Evolutionary conservation across 2,888 invertebrate species (phyloP).

Genomic region (Agrilus biguttatus): DNA sequence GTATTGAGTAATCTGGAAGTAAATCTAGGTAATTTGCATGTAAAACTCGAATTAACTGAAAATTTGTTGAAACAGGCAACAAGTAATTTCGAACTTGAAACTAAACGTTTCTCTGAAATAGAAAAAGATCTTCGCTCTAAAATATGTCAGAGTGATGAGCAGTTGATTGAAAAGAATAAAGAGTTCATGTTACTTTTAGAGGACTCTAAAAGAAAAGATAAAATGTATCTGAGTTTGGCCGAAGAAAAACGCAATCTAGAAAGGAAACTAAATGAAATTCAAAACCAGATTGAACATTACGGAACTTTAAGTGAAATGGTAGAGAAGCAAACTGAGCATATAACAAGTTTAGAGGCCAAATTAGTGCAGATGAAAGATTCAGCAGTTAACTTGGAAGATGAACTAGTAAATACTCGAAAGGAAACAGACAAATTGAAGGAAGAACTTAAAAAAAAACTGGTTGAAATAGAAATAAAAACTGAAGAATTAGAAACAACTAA

Average conservation of each 20-base stretch:
- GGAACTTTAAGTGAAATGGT: slow-evolving; percentile 37
- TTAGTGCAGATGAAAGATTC: slow-evolving; percentile 18
- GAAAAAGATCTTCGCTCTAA: slow-evolving; percentile 38
- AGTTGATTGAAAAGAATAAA: slow-evolving; percentile 38
- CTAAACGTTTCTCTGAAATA: slow-evolving; percentile 36
- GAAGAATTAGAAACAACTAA: slow-evolving; percentile 9
- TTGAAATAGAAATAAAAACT: slow-evolving; percentile 30
- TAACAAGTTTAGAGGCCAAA: slow-evolving; percentile 33
- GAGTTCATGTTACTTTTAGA: slow-evolving; percentile 39
- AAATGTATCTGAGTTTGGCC: slow-evolving; percentile 41
- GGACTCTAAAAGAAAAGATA: slow-evolving; percentile 40
- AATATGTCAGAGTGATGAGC: slow-evolving; percentile 40
- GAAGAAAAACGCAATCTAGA: slow-evolving; percentile 42
- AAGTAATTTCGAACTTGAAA: slow-evolving; percentile 34
- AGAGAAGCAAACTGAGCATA: slow-evolving; percentile 36
- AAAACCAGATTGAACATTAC: slow-evolving; percentile 34
- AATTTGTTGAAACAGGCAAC: slow-evolving; percentile 36
- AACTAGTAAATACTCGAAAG: slow-evolving; percentile 1
- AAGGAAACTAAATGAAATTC: slow-evolving; percentile 35
- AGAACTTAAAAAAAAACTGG: slow-evolving; percentile 34
- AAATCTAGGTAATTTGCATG: slow-evolving; percentile 41
- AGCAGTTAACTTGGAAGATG: slow-evolving; percentile 18
- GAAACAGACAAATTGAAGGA: slow-evolving; percentile 31
- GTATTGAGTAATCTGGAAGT: slow-evolving; percentile 31
- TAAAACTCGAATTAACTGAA: slow-evolving; percentile 39